phyloP scores from a whole-genome alignment of 1,140 invertebrate genomes.

The Drosophila kanapiae region DNA sequence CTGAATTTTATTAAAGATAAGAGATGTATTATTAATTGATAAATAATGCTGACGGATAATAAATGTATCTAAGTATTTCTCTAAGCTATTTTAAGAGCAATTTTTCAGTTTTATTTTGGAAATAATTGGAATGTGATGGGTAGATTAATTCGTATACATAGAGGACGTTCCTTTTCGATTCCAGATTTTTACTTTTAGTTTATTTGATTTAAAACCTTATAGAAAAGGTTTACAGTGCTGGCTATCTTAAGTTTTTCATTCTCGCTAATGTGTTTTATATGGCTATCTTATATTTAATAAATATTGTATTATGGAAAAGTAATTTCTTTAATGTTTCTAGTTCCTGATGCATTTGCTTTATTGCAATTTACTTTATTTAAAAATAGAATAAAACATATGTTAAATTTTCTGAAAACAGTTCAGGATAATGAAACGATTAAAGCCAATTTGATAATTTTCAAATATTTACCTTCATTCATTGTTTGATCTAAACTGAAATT shows the following conservation, averaged over 20 bases:
- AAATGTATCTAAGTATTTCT: too few relatives aligned
- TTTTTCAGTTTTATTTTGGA: neutral
- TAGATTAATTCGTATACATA: neutral
- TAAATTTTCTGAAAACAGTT: neutral
- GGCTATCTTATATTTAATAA: neutral
- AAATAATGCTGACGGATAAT: neutral
- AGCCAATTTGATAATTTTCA: slow-evolving; percentile 10
- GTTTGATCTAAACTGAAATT: slow-evolving; percentile 32
- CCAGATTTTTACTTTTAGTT: neutral
- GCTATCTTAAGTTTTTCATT: too few relatives aligned
- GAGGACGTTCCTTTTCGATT: too few relatives aligned
- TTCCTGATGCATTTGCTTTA: too few relatives aligned
- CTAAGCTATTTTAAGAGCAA: neutral
- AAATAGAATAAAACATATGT: neutral
- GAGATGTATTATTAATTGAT: slow-evolving; percentile 2
- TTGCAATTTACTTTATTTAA: too few relatives aligned
- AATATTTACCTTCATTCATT: slow-evolving; percentile 18
- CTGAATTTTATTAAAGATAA: slow-evolving; percentile 1
- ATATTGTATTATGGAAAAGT: neutral
- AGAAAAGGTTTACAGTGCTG: neutral
- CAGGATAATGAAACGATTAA: slow-evolving; percentile 17
- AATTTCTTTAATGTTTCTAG: too few relatives aligned
- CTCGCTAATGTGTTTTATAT: too few relatives aligned
- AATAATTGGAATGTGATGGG: neutral
- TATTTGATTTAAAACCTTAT: neutral